Evolutionary conservation across 2,113 vertebrate genomes (phyloP), one percentile per base, ranked within the genome.

Genomic region (Corydoras maculifer): DNA sequence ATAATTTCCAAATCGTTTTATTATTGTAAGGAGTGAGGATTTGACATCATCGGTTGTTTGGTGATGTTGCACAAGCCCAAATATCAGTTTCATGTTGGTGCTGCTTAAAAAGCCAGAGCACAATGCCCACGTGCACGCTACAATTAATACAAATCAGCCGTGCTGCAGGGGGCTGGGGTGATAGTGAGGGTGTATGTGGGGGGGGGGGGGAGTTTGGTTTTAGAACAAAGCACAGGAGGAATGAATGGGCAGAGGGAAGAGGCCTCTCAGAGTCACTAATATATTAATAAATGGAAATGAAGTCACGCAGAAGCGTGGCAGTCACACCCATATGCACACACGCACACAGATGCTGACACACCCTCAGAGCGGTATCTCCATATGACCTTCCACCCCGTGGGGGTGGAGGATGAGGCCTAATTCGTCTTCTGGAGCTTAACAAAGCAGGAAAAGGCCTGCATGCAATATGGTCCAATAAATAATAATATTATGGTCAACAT

Each of bases 221-320:
- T 43, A 66, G 63, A 67, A 76, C 50, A 69, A 70, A 71, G 74
- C 59, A 12, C 66, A 67, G 67, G 59, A 66, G 64, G 62, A 70
- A 76, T 71, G 58, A 53, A 50, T 76, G 53, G 75, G 29, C 43
- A 66, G 35, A 31, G 64, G 58, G 63, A 58, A 11, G 12, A 18
- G 35, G 64, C 48, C 61, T 61, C 61, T 61, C 13, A n/a, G 59
- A 67, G 59, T 55, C 65, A 72, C 65, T 76, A 64, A 76, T 76
- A 57, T 57, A 57, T 57, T 57, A 57, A 57, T 57, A 58, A 72
- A 76, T 76, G 75, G 75, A 72, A 76, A 76, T 76, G 11, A 63
- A 76, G 58, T 51, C 75, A 68, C 51, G 65, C 70, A 72, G 65
- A 76, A 67, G 69, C 53, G 64, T 76, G 69, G 75, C 75, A 76